phyloP scores from a whole-genome alignment of 2,888 invertebrate genomes.

The Agrilus cyanescens region DNA sequence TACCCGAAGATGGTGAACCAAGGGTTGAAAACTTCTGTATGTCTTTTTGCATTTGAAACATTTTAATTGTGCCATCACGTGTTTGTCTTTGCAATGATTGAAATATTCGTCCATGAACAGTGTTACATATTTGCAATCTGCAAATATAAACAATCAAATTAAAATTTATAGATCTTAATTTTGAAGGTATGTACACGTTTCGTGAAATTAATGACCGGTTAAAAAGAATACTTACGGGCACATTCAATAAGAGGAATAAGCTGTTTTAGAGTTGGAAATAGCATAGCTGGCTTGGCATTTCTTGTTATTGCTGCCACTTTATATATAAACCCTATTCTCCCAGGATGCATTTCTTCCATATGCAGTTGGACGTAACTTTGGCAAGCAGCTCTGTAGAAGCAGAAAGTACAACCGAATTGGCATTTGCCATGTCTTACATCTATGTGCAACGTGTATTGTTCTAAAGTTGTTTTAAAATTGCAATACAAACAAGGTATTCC shows the following conservation, averaged over 20 bases:
- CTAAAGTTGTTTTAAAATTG: slow-evolving; percentile 36
- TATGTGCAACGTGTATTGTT: slow-evolving; percentile 39
- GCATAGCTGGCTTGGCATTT: background rate
- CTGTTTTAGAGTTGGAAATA: background rate
- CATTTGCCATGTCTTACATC: slow-evolving; percentile 49
- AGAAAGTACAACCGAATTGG: slow-evolving; percentile 50
- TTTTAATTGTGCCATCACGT: background rate
- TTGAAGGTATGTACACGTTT: no score
- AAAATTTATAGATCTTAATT: no score
- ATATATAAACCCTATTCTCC: slow-evolving; percentile 16
- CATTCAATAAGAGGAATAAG: slow-evolving; percentile 1
- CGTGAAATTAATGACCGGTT: no score
- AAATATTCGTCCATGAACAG: slow-evolving; percentile 1
- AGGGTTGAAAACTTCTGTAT: background rate
- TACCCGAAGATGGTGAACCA: slow-evolving; percentile 19
- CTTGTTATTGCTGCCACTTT: slow-evolving; percentile 12
- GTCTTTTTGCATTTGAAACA: no score
- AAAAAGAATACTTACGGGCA: no score
- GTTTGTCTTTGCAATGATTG: background rate
- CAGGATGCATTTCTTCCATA: slow-evolving; percentile 34
- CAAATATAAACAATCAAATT: slow-evolving; percentile 1
- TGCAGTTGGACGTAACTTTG: slow-evolving; percentile 51
- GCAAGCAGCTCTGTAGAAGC: slow-evolving; percentile 53
- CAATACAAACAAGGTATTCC: slow-evolving; percentile 38
- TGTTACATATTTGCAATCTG: background rate